Evolutionary conservation across 2,113 vertebrate genomes (phyloP).

Genomic region (Camelus bactrianus): DNA sequence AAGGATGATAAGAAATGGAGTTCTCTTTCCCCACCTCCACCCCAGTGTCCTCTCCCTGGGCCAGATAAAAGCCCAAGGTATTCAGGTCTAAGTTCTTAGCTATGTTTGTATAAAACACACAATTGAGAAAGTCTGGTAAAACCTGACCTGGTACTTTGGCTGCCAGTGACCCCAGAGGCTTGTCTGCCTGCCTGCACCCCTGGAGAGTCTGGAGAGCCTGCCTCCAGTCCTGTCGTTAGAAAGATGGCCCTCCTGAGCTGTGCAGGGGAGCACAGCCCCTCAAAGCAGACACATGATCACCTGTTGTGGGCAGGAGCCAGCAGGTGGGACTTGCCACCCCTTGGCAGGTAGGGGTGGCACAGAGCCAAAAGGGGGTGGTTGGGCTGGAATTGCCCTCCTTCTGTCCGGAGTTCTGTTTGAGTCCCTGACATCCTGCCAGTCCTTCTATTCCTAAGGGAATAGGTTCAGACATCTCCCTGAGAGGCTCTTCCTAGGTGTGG

Average conservation of each 20-base stretch:
- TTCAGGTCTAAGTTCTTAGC: neutral
- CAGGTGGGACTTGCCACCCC: neutral
- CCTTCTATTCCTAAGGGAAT: neutral
- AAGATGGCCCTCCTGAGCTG: neutral
- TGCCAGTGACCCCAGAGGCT: neutral
- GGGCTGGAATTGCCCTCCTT: neutral
- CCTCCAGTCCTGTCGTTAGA: neutral
- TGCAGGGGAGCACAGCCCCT: rapidly evolving
- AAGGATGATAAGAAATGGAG: neutral
- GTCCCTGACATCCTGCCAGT: neutral
- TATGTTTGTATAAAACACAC: neutral
- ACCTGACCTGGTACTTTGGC: neutral
- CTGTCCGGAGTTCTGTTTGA: neutral
- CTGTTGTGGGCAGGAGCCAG: too few species aligned
- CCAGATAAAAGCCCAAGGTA: neutral
- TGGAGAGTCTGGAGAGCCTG: neutral
- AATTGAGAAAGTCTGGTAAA: neutral
- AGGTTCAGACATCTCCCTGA: neutral
- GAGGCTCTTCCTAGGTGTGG: too few species aligned
- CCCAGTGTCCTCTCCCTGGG: neutral
- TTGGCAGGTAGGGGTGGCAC: neutral
- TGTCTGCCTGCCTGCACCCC: rapidly evolving
- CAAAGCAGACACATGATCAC: neutral
- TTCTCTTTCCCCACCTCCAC: neutral
- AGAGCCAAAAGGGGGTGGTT: rapidly evolving